A percentile compares a stretch with the other conserved stretches of the same genome.
These are phyloP conservation scores for Spodoptera exigua DNA, from an alignment of 2,888 invertebrate genomes.

Conservation along the genomic window DNA sequence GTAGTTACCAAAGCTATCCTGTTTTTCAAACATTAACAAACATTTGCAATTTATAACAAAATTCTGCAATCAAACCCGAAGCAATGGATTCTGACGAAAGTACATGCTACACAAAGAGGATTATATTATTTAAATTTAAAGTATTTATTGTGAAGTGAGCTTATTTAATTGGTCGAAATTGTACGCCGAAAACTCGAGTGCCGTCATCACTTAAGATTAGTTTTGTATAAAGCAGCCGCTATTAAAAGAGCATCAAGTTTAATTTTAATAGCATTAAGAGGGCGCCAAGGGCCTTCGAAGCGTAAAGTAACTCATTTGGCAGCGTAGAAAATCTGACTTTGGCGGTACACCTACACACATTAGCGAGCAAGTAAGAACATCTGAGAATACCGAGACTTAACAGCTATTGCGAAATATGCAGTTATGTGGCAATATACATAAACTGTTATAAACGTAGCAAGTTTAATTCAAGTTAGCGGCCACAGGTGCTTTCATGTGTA, in stretches of 20 bases:
- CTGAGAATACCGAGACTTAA: slow-evolving; percentile 45
- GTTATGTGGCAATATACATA: slow-evolving; percentile 42
- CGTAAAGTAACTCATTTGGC: slow-evolving; percentile 56
- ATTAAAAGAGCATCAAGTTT: slow-evolving; percentile 69
- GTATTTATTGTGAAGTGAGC: not conserved
- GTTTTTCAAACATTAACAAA: too few relatives aligned
- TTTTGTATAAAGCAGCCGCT: slow-evolving; percentile 65
- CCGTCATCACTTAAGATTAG: slow-evolving; percentile 68
- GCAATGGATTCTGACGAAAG: too few relatives aligned
- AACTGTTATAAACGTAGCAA: slow-evolving; percentile 51
- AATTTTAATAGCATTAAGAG: slow-evolving; percentile 67
- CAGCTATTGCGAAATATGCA: slow-evolving; percentile 43
- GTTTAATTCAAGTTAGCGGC: slow-evolving; percentile 60
- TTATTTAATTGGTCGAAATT: slow-evolving; percentile 57
- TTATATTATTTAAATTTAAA: not conserved
- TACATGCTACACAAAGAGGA: not conserved
- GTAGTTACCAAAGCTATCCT: too few relatives aligned
- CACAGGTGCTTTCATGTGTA: slow-evolving; percentile 61
- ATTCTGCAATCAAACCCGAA: too few relatives aligned
- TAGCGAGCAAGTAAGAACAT: slow-evolving; percentile 40
- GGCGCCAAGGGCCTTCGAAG: slow-evolving; percentile 54
- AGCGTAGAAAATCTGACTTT: slow-evolving; percentile 37
- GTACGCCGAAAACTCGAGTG: slow-evolving; percentile 57
- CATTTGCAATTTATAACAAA: too few relatives aligned
- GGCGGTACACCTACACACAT: slow-evolving; percentile 32